Conservation (phyloP, 2,888 invertebrate genomes). For the Calameuta pallipes region DNA sequence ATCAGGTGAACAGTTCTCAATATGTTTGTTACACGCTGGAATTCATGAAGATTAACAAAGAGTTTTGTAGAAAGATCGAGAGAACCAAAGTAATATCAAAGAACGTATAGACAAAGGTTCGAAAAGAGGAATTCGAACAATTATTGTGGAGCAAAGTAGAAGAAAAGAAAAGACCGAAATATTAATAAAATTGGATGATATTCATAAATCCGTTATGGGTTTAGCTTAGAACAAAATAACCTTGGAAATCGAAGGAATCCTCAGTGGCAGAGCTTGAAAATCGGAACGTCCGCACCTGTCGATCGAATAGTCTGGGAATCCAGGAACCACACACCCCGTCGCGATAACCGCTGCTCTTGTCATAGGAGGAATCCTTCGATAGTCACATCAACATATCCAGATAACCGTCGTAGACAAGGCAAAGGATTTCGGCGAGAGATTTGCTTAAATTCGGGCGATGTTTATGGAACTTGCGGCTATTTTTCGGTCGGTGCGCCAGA, state of each 20-base stretch:
- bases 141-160: not conserved
- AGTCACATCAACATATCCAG: not conserved
- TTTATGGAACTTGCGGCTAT: conserved; percentile 46
- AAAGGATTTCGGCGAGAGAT: not conserved
- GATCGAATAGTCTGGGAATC: not conserved
- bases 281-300: not conserved
- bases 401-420: not conserved
- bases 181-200: not conserved
- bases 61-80: not conserved
- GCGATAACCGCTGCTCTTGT: not conserved
- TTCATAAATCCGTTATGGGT: not conserved
- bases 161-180: not conserved
- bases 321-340: not conserved
- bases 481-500: conserved; percentile 54
- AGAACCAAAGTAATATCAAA: not conserved
- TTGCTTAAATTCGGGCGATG: conserved; percentile 10
- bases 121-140: not conserved
- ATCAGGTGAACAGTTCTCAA: not conserved
- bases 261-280: not conserved
- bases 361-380: not conserved
- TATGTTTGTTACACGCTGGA: not conserved
- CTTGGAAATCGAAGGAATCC: not conserved
- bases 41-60: not conserved
- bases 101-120: not conserved
- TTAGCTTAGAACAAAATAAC: not conserved